These are phyloP conservation scores for Polypterus bichir DNA, from an alignment of 2,113 vertebrate species.

Conservation along the genomic window DNA sequence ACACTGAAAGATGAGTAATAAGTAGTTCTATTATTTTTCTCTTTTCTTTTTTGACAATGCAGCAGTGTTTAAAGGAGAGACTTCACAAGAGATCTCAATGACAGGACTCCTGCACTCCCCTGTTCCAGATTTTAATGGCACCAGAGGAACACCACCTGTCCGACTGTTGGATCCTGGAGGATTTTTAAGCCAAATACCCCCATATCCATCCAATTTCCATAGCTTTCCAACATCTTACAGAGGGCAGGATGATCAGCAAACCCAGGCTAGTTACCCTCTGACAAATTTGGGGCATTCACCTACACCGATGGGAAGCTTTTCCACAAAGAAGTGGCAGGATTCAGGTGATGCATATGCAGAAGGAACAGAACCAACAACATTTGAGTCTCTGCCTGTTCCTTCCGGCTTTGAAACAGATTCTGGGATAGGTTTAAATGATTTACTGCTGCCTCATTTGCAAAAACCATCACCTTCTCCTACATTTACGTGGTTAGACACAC, in stretches of 20 bases:
- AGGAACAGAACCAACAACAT: conserved; percentile 40
- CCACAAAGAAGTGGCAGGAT: conserved; percentile 37
- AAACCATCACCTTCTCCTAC: conserved; percentile 39
- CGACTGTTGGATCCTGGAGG: conserved; percentile 29
- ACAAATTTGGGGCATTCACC: conserved; percentile 41
- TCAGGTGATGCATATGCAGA: conserved; percentile 45
- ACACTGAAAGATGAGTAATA: no score
- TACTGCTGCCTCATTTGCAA: conserved; percentile 37
- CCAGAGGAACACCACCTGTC: conserved; percentile 21
- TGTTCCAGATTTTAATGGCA: conserved; percentile 22
- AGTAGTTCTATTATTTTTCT: background rate
- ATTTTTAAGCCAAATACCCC: no score
- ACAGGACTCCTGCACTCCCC: conserved; percentile 26
- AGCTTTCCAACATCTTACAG: conserved; percentile 9
- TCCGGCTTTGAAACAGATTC: no score
- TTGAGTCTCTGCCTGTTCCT: conserved; percentile 37
- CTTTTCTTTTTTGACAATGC: background rate
- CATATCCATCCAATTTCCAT: no score
- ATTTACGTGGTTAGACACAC: conserved; percentile 47
- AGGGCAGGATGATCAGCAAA: conserved; percentile 18
- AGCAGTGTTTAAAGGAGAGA: conserved; percentile 60
- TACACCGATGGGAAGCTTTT: conserved; percentile 18
- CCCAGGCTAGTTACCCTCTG: conserved; percentile 39
- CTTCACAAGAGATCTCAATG: conserved; percentile 31
- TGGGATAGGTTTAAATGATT: conserved; percentile 59